phyloP scores from a whole-genome alignment of 2,888 invertebrate genomes.

The Dolichomitus sp. region DNA sequence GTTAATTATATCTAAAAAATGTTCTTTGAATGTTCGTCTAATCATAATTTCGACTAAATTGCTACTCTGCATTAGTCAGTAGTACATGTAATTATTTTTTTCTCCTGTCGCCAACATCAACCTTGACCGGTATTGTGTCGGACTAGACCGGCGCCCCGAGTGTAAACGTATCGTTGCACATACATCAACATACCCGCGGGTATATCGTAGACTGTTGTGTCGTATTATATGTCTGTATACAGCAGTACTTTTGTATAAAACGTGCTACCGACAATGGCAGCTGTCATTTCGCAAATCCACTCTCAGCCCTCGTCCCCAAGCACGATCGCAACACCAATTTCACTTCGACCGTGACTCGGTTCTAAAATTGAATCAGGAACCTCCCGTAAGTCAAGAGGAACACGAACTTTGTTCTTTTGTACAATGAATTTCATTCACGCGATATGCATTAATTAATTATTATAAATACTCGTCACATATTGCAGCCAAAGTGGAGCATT shows the following conservation, averaged over 20 bases:
- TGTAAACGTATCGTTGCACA: slow-evolving; percentile 37
- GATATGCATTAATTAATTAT: background rate
- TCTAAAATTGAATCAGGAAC: slow-evolving; percentile 70
- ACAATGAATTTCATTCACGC: slow-evolving; percentile 6
- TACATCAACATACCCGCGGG: slow-evolving; percentile 1
- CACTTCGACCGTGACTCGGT: slow-evolving; percentile 83
- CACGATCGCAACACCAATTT: slow-evolving; percentile 80
- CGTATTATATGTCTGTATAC: slow-evolving; percentile 7
- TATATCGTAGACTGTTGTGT: background rate
- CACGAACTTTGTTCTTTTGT: slow-evolving; percentile 22
- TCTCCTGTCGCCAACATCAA: slow-evolving; percentile 62
- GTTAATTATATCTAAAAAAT: too few relatives aligned
- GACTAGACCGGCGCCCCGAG: slow-evolving; percentile 77
- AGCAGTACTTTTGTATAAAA: slow-evolving; percentile 16
- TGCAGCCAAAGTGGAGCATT: background rate
- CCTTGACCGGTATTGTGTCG: slow-evolving; percentile 80
- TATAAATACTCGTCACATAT: slow-evolving; percentile 1
- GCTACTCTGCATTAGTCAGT: slow-evolving; percentile 26
- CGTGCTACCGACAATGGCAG: slow-evolving; percentile 13
- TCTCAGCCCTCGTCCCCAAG: slow-evolving; percentile 55
- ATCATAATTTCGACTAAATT: background rate
- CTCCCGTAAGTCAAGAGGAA: slow-evolving; percentile 26
- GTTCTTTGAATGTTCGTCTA: background rate
- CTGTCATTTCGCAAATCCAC: slow-evolving; percentile 74
- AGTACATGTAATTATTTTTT: slow-evolving; percentile 3